phyloP scores from a whole-genome alignment of 2,113 vertebrate species.

The Rhea pennata region DNA sequence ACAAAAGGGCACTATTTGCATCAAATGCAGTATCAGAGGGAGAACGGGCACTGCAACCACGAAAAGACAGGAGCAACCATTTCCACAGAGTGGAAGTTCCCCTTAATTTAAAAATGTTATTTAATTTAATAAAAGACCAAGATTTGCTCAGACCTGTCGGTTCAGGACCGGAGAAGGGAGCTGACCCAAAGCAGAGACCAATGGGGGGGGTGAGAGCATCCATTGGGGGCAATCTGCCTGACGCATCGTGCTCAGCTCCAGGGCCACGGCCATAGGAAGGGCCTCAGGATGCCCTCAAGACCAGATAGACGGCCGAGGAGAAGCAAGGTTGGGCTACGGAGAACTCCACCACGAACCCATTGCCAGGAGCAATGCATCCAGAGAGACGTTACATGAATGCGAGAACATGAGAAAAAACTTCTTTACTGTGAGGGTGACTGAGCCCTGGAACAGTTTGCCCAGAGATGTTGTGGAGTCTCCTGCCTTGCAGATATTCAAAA shows the following conservation, averaged over 20 bases:
- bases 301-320: background rate
- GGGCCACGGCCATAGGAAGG: background rate
- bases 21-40: fast-evolving
- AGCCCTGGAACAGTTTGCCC: too few species aligned
- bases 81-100: background rate
- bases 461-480: too few species aligned
- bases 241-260: background rate
- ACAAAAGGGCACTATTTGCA: background rate
- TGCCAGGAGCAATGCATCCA: background rate
- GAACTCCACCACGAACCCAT: background rate
- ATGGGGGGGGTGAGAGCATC: background rate
- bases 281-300: background rate
- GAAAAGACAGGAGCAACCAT: background rate
- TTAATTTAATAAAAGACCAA: background rate
- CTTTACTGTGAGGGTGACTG: too few species aligned
- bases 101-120: background rate
- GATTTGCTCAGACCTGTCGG: background rate
- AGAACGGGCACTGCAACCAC: background rate
- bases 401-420: too few species aligned
- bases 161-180: background rate
- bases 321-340: background rate
- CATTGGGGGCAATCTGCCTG: too few species aligned
- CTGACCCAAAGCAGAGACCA: background rate
- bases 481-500: too few species aligned
- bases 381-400: too few species aligned